phyloP scores from a whole-genome alignment of 92 coral and sea anemone species.

The Parazoanthus atlanticus region DNA sequence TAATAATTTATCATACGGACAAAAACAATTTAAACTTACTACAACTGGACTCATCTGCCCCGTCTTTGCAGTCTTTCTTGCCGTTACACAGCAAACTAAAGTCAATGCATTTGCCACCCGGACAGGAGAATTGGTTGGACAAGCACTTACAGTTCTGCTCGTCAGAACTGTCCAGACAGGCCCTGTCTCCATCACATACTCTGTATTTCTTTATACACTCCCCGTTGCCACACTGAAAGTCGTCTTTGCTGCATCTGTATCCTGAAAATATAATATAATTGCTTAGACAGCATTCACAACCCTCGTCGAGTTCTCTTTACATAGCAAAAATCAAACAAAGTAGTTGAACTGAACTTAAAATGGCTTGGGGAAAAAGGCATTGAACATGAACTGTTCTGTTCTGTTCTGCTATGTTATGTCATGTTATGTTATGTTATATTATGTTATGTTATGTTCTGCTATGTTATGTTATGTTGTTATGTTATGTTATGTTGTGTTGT shows the following conservation, averaged over 20 bases:
- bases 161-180: conserved; percentile 74
- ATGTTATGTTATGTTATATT: no score
- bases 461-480: no score
- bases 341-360: no score
- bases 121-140: conserved; percentile 60
- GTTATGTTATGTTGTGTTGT: no score
- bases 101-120: conserved; percentile 60
- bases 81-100: conserved; percentile 62
- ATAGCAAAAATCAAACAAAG: no score
- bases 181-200: conserved; percentile 75
- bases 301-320: no score
- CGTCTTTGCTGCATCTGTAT: conserved; percentile 52
- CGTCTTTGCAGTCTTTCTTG: conserved; percentile 60
- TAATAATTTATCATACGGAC: no score
- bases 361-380: no score
- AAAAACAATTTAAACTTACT: conserved; percentile 46
- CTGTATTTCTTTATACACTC: conserved; percentile 56
- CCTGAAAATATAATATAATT: conserved; percentile 4
- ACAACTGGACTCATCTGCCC: conserved; percentile 78
- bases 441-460: no score
- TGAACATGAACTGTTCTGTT: no score
- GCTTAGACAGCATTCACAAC: not conserved
- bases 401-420: no score
- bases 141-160: conserved; percentile 71
- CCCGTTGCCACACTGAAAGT: conserved; percentile 73